Evolutionary conservation across 2,113 vertebrate genomes (phyloP).

Genomic region (Nansenia antarctica): DNA sequence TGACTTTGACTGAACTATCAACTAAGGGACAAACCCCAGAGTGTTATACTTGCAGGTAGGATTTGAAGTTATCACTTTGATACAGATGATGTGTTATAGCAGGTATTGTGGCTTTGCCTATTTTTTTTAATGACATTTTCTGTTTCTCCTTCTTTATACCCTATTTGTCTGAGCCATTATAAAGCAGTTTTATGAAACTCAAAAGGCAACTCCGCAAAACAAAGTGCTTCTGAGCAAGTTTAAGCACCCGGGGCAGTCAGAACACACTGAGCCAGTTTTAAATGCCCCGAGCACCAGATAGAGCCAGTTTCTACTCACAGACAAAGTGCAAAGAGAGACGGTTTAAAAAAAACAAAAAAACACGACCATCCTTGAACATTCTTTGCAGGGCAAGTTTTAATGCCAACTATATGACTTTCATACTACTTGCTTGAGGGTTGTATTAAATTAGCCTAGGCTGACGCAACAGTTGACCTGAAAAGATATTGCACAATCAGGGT

Average conservation of each 20-base stretch:
- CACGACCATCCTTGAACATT: background rate
- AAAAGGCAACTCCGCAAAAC: background rate
- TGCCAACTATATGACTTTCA: conserved; percentile 18
- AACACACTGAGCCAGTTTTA: conserved; percentile 56
- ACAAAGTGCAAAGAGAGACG: background rate
- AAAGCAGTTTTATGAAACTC: background rate
- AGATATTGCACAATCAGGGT: background rate
- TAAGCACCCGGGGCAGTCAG: conserved; percentile 30
- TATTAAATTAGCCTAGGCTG: conserved; percentile 34
- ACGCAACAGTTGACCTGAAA: conserved; percentile 22
- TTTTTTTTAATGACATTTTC: background rate
- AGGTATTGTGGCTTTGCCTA: background rate
- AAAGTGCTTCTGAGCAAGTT: conserved; percentile 13
- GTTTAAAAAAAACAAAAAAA: conserved; percentile 24
- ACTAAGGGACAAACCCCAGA: background rate
- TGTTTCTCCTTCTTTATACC: background rate
- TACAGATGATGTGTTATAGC: background rate
- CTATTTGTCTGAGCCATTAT: background rate
- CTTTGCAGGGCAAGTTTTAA: conserved; percentile 30
- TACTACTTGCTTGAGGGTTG: conserved; percentile 27
- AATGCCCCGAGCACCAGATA: conserved; percentile 43
- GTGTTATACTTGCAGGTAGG: background rate
- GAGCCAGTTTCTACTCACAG: conserved; percentile 11
- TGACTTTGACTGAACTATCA: too few relatives aligned
- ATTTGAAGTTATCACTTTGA: background rate